Conservation (phyloP, 1,140 invertebrate genomes). For the Saccostrea echinata region DNA sequence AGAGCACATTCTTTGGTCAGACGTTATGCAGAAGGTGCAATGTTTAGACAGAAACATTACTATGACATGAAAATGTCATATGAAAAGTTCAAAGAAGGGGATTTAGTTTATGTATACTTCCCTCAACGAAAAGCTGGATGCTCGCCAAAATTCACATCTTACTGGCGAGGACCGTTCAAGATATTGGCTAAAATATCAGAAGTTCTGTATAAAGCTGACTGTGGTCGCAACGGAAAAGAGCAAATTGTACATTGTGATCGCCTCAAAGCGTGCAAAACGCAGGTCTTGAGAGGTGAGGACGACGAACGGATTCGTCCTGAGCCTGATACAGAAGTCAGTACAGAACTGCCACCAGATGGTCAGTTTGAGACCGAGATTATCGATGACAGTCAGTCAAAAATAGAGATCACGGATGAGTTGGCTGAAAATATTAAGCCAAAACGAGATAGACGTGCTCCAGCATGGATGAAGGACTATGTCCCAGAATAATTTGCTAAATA, state of each 20-base stretch:
- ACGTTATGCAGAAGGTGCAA: neutral
- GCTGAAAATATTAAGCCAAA: no score
- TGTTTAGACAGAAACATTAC: conserved; percentile 37
- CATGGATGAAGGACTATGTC: no score
- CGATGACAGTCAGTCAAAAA: neutral
- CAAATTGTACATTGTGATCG: conserved; percentile 41
- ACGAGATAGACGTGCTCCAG: no score
- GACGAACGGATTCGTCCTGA: neutral
- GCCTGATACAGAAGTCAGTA: neutral
- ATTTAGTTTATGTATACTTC: conserved; percentile 8
- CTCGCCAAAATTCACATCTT: conserved; percentile 38
- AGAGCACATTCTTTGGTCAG: conserved; percentile 39
- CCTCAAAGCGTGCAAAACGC: conserved; percentile 8
- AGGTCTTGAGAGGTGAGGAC: neutral
- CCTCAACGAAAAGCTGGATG: neutral
- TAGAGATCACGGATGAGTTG: neutral
- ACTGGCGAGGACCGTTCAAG: conserved; percentile 42
- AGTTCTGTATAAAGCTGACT: conserved; percentile 17
- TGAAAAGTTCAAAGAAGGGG: conserved; percentile 3
- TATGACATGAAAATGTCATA: conserved; percentile 30
- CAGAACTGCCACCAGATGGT: no score
- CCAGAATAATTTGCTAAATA: no score
- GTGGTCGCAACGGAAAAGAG: conserved; percentile 37
- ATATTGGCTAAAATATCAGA: conserved; percentile 17
- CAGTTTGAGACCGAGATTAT: neutral